Evolutionary conservation across 2,888 invertebrate species (phyloP).

Genomic region (Conops quadrifasciatus): DNA sequence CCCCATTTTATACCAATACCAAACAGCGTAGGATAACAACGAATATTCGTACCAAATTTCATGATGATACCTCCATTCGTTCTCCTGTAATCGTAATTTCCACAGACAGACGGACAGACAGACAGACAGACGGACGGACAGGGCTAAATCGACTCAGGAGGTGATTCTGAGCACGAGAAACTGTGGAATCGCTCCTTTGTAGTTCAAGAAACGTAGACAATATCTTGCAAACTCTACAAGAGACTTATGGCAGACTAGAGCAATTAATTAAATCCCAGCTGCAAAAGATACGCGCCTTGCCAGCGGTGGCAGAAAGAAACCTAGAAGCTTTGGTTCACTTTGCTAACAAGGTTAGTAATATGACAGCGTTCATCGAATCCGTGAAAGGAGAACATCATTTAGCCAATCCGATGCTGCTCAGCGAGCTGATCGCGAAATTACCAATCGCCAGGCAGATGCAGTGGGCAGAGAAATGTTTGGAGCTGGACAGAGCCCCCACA

Average conservation of each 20-base stretch:
- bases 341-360: constrained; percentile 28
- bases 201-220: constrained; percentile 23
- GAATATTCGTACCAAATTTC: no score
- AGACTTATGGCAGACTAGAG: constrained; percentile 28
- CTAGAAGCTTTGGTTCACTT: constrained; percentile 18
- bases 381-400: constrained; percentile 28
- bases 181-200: constrained; percentile 17
- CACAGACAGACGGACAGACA: no score
- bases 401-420: constrained; percentile 30
- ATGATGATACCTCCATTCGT: no score
- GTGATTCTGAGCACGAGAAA: neutral
- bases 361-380: constrained; percentile 28
- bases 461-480: constrained; percentile 33
- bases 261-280: constrained; percentile 30
- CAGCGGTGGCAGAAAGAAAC: constrained; percentile 15
- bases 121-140: no score
- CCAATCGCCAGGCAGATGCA: constrained; percentile 33
- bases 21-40: no score
- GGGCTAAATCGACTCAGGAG: no score
- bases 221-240: constrained; percentile 25
- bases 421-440: constrained; percentile 35
- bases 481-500: constrained; percentile 13
- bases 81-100: no score
- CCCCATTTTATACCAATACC: no score
- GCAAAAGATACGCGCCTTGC: constrained; percentile 20